A percentile compares a stretch with the other conserved stretches of the same genome.
Conservation (phyloP, 2,888 invertebrate species). For the Lepidocyrtoides sp. region DNA sequence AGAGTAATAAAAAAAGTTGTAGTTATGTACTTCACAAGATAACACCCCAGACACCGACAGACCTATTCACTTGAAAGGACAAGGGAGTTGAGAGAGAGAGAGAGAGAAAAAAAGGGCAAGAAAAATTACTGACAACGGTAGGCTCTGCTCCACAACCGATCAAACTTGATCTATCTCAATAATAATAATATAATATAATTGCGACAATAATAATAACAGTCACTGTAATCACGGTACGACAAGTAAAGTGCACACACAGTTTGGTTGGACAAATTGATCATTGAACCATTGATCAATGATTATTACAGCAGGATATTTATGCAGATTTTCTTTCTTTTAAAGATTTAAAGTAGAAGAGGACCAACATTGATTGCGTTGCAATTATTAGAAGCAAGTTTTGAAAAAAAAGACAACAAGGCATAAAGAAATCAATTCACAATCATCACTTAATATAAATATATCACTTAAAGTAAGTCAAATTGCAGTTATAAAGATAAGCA, state of each 20-base stretch:
- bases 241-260: conserved; percentile 44
- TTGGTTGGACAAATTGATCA: conserved; percentile 55
- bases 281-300: too few species aligned
- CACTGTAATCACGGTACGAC: neutral
- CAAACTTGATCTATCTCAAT: conserved; percentile 71
- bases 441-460: neutral
- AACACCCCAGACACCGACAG: conserved; percentile 19
- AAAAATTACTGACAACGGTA: neutral
- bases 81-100: neutral
- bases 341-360: neutral
- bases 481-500: conserved; percentile 58
- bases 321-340: conserved; percentile 31
- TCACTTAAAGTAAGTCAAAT: conserved; percentile 23
- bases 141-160: conserved; percentile 12
- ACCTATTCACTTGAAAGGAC: neutral
- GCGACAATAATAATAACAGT: conserved; percentile 28
- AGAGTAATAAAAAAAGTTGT: conserved; percentile 40
- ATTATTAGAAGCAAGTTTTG: conserved; percentile 48
- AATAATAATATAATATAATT: conserved; percentile 42
- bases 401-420: neutral
- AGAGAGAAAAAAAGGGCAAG: neutral
- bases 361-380: neutral
- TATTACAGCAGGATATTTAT: conserved; percentile 51
- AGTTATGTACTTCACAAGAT: conserved; percentile 10
- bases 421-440: neutral